Base-by-base conservation (phyloP, 2,797 vertebrate species). In the Benthosema pterotum region DNA sequence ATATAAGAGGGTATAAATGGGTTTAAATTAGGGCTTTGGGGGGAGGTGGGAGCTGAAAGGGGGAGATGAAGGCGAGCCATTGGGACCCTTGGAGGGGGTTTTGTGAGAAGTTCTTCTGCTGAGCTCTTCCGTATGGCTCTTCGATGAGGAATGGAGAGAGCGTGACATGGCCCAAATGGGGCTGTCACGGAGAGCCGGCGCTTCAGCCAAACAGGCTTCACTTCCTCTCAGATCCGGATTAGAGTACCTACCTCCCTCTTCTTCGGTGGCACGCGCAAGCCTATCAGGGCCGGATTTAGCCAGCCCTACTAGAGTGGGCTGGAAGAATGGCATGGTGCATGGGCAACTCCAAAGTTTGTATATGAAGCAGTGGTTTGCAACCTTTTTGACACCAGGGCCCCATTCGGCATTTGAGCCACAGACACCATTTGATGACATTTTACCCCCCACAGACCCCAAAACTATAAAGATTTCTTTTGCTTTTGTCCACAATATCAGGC, bases 81-180 rank as follows among this genome's bases (percentile, higher is more conserved):
- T 65, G 67, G 71, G 68, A 82, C 49, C 55, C 14, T 48, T 65
- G 78, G 38, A 67, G 57, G 56, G 72, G 82, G 22, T 82, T 83
- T 84, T 86, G 80, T 86, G 80, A 83, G 81, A 85, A 86, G 47
- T 71, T 57, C 56, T 71, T 74, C 42, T 45, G 64, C 69, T 88
- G 80, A 89, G 77, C 65, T 78, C 63, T 83, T 83, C 80, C 78
- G 78, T 83, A 84, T 87, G 89, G 83, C 42, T 60, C 32, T 76
- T 83, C 80, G 70, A 83, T 84, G 83, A 86, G 82, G 88, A 88
- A 87, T 80, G 70, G 80, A 78, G 77, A 83, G 66, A 67, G 67
- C 63, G 62, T 84, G 88, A 90, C 51, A 78, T 57, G 78, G 82
- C 79, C 87, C 89, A 89, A 86, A 87, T 88, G 88, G 83, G 79